Conservation (phyloP, 2,888 invertebrate genomes). For the Hyles lineata region DNA sequence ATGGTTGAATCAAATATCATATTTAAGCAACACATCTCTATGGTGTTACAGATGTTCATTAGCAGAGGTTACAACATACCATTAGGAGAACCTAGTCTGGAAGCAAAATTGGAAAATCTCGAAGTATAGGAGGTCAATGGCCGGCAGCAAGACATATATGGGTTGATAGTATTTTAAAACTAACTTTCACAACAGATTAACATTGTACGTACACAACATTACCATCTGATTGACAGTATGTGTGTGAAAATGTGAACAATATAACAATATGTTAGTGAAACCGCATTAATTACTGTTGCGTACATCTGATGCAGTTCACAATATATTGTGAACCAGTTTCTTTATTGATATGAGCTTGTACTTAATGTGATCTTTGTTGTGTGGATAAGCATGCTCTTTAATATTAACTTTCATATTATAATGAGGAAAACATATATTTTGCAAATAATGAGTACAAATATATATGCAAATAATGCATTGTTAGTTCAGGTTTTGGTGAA, state of each 20-base stretch:
- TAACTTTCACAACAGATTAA: not conserved
- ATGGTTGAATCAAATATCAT: no score
- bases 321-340: not conserved
- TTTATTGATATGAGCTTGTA: not conserved
- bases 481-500: no score
- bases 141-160: no score
- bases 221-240: slow-evolving; percentile 38
- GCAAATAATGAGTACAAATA: no score
- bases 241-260: slow-evolving; percentile 56
- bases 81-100: no score
- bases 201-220: slow-evolving; percentile 31
- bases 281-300: slow-evolving; percentile 32
- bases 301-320: slow-evolving; percentile 17
- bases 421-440: not conserved
- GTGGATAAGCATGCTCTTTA: not conserved
- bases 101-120: no score
- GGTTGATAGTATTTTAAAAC: not conserved
- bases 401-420: not conserved
- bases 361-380: not conserved
- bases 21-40: no score
- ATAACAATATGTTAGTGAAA: slow-evolving; percentile 42
- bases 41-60: no score
- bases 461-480: no score
- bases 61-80: no score
- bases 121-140: no score